These are phyloP conservation scores for Stichodactyla helianthus DNA, from an alignment of 64 coral and sea anemone species.

Conservation along the genomic window DNA sequence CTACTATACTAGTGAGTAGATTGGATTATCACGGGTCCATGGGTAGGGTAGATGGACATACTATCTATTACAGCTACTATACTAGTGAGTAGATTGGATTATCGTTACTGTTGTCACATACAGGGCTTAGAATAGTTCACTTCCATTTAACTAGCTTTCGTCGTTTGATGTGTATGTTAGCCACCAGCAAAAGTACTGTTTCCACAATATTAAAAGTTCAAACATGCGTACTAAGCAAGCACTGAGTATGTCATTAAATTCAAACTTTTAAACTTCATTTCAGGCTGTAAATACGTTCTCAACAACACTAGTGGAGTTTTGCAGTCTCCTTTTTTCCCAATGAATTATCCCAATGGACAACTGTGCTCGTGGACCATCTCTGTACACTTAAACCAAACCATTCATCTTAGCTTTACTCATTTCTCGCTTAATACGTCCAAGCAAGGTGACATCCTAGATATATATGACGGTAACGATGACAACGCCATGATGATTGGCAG, in stretches of 20 bases:
- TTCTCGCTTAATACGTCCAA: slow-evolving; percentile 23
- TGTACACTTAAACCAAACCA: not conserved
- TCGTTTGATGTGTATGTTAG: no score
- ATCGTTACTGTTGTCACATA: no score
- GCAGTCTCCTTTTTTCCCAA: slow-evolving; percentile 37
- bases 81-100: no score
- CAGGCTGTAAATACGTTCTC: slow-evolving; percentile 20
- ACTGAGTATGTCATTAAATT: not conserved
- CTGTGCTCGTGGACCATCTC: slow-evolving; percentile 48
- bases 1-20: not conserved
- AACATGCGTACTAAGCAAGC: no score
- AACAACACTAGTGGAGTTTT: not conserved
- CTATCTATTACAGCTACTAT: not conserved
- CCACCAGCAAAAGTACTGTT: no score
- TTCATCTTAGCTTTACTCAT: slow-evolving; percentile 39
- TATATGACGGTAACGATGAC: slow-evolving; percentile 50
- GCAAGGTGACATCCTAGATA: slow-evolving; percentile 28
- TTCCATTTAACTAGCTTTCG: no score
- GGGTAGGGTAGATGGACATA: not conserved
- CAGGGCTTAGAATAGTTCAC: no score
- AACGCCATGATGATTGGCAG: slow-evolving; percentile 14
- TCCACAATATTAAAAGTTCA: no score
- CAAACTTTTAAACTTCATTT: not conserved
- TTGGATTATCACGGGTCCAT: no score
- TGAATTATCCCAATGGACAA: slow-evolving; percentile 55